These are phyloP conservation scores for Cacoxenus indagator DNA, from an alignment of 2,888 invertebrate genomes.

Conservation along the genomic window DNA sequence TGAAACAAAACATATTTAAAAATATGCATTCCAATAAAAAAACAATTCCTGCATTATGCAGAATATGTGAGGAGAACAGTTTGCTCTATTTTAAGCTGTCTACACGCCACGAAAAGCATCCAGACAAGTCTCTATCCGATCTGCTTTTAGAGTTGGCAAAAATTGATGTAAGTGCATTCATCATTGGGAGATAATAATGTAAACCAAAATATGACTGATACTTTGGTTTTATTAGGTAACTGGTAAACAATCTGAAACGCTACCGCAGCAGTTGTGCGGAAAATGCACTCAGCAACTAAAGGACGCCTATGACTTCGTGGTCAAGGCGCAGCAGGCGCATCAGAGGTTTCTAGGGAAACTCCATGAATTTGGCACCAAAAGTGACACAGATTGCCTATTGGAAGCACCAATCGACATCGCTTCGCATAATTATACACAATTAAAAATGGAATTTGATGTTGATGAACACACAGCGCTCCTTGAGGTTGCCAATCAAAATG, in stretches of 20 bases:
- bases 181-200: too few relatives aligned
- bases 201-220: background rate
- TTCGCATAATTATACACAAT: constrained; percentile 29
- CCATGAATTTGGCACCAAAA: background rate
- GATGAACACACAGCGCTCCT: constrained; percentile 2
- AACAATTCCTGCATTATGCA: constrained; percentile 42
- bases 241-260: constrained; percentile 36
- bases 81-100: constrained; percentile 30
- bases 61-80: constrained; percentile 44
- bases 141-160: constrained; percentile 49
- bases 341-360: constrained; percentile 41
- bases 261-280: constrained; percentile 53
- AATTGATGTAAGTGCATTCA: constrained; percentile 46
- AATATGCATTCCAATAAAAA: constrained; percentile 30
- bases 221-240: background rate
- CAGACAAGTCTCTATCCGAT: constrained; percentile 41
- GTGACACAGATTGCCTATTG: constrained; percentile 46
- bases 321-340: constrained; percentile 50
- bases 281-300: constrained; percentile 51
- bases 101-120: constrained; percentile 31
- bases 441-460: constrained; percentile 49
- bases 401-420: constrained; percentile 61
- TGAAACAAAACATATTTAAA: background rate
- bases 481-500: background rate
- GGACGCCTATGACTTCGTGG: constrained; percentile 52